Evolutionary conservation across 1,140 invertebrate species (phyloP).

Genomic region (Trichonephila inaurata): DNA sequence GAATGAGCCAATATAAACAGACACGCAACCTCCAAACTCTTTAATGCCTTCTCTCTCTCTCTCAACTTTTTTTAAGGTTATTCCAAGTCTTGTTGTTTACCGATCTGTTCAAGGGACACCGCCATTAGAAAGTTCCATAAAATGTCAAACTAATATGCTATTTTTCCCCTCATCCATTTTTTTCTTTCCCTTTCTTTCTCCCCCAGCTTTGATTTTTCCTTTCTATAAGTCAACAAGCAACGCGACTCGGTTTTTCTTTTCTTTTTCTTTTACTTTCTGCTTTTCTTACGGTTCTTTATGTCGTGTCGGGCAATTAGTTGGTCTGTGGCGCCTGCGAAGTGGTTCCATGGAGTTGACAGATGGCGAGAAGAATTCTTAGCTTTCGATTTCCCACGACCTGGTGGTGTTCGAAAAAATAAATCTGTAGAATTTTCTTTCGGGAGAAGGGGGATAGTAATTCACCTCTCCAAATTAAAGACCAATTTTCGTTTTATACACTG

Average conservation of each 20-base stretch:
- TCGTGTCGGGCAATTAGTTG: constrained; percentile 62
- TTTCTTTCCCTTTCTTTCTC: background rate
- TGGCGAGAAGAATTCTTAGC: constrained; percentile 42
- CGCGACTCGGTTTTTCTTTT: background rate
- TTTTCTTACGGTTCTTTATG: constrained; percentile 75
- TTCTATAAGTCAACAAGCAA: constrained; percentile 57
- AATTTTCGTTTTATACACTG: constrained; percentile 40
- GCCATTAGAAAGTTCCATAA: constrained; percentile 42
- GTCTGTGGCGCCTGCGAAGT: constrained; percentile 41
- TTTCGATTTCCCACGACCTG: constrained; percentile 68
- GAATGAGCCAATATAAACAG: constrained; percentile 40
- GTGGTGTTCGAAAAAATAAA: background rate
- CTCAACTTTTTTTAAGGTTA: constrained; percentile 28
- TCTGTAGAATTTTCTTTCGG: background rate
- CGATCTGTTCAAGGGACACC: constrained; percentile 36
- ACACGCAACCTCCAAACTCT: constrained; percentile 27
- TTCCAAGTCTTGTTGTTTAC: constrained; percentile 41
- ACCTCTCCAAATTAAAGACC: constrained; percentile 8
- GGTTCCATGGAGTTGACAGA: constrained; percentile 60
- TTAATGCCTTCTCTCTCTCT: background rate
- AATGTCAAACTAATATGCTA: constrained; percentile 53
- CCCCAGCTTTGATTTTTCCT: constrained; percentile 51
- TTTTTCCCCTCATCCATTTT: background rate
- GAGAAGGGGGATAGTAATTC: background rate
- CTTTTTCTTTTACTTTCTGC: background rate